Percentiles rank a stretch among this genome's conserved stretches.
These are phyloP conservation scores for Heteromurus nitidus DNA, from an alignment of 2,888 invertebrate species.

Conservation along the genomic window DNA sequence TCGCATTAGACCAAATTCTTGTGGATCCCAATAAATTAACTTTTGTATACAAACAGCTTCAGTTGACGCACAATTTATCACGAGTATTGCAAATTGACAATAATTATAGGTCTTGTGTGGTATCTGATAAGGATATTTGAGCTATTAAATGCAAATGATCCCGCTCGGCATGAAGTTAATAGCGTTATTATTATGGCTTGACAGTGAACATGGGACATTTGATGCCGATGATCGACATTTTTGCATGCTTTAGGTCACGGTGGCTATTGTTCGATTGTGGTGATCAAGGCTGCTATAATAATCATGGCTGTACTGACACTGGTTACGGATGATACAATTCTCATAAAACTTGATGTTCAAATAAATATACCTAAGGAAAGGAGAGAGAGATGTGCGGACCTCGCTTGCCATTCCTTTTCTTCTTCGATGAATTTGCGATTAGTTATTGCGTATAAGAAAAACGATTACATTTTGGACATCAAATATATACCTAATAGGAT, in stretches of 20 bases:
- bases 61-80: slow-evolving; percentile 3
- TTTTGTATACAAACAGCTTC: no score
- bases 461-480: no score
- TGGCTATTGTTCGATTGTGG: neutral
- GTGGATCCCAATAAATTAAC: neutral
- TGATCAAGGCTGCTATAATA: slow-evolving; percentile 22
- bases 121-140: slow-evolving; percentile 1
- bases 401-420: no score
- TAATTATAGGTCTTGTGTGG: slow-evolving; percentile 36
- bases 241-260: slow-evolving; percentile 38
- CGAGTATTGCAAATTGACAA: slow-evolving; percentile 34
- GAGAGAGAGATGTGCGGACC: no score
- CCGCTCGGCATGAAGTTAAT: neutral
- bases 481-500: no score
- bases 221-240: neutral
- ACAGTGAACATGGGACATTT: neutral
- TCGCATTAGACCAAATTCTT: neutral
- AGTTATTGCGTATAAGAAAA: no score
- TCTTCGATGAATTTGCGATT: no score
- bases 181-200: neutral
- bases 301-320: no score
- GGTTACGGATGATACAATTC: no score
- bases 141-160: slow-evolving; percentile 41
- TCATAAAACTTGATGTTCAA: no score
- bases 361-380: no score